phyloP scores from a whole-genome alignment of 2,113 vertebrate genomes.

The Elgaria multicarinata region DNA sequence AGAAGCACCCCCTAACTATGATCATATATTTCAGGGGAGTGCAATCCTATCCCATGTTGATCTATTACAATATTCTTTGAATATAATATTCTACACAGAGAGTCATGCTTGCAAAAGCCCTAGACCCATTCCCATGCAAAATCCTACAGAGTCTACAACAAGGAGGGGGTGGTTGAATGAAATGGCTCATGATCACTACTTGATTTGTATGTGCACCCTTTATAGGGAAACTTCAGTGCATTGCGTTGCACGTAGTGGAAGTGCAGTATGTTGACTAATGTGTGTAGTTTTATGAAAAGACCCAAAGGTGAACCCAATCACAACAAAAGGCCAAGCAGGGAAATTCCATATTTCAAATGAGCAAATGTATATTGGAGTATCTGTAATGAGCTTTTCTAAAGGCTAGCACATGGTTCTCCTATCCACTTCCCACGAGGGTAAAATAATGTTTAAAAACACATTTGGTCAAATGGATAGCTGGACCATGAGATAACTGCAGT shows the following conservation, averaged over 20 bases:
- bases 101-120: too few species aligned
- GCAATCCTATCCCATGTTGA: background rate
- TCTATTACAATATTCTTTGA: too few species aligned
- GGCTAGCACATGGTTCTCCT: background rate
- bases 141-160: background rate
- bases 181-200: background rate
- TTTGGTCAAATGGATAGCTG: slow-evolving; percentile 2
- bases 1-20: background rate
- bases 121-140: too few species aligned
- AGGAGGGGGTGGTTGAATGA: background rate
- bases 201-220: background rate
- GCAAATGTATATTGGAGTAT: background rate
- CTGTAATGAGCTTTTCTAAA: background rate
- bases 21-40: background rate
- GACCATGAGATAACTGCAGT: accelerated
- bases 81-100: too few species aligned
- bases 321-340: background rate
- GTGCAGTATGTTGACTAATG: background rate
- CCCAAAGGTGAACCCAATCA: background rate
- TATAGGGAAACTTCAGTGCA: too few species aligned
- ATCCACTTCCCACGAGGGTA: background rate
- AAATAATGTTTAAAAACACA: background rate
- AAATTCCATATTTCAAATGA: background rate
- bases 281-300: background rate
- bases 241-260: background rate